These are phyloP conservation scores for Eupithecia subumbrata DNA, from an alignment of 2,888 invertebrate species.

Conservation along the genomic window DNA sequence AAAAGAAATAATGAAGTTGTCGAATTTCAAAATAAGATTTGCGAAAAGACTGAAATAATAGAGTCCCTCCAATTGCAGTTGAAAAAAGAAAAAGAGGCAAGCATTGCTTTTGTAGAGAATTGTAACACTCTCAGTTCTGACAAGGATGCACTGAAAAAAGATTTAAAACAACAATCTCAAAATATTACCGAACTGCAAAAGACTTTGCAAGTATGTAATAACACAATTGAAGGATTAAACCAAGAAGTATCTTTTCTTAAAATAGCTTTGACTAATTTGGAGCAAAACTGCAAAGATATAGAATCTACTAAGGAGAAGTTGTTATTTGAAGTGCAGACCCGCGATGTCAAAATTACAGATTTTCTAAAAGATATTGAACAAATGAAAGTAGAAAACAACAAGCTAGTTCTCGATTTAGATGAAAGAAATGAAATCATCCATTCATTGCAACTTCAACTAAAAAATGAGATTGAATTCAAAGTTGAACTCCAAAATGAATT, in stretches of 20 bases:
- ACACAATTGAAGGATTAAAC: conserved; percentile 53
- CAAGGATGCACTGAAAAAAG: conserved; percentile 51
- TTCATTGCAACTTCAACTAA: conserved; percentile 62
- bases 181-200: conserved; percentile 56
- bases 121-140: conserved; percentile 54
- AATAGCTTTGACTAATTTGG: conserved; percentile 44
- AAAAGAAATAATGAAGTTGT: conserved; percentile 75
- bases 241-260: conserved; percentile 57
- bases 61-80: conserved; percentile 63
- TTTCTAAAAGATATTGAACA: conserved; percentile 57
- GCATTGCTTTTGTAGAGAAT: conserved; percentile 54
- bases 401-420: conserved; percentile 56
- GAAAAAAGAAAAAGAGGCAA: conserved; percentile 60
- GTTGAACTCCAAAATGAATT: conserved; percentile 58
- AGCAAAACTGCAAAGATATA: conserved; percentile 50
- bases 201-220: conserved; percentile 51
- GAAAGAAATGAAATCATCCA: conserved; percentile 61
- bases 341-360: conserved; percentile 53
- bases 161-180: conserved; percentile 53
- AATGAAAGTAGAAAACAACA: conserved; percentile 55
- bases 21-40: conserved; percentile 70
- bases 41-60: conserved; percentile 67
- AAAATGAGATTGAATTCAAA: conserved; percentile 65
- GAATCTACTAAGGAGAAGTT: conserved; percentile 55
- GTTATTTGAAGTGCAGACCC: conserved; percentile 54